Evolutionary conservation across 2,888 invertebrate species (phyloP), one percentile per base, ranked within the genome.

Genomic region (Chloromyia formosa): DNA sequence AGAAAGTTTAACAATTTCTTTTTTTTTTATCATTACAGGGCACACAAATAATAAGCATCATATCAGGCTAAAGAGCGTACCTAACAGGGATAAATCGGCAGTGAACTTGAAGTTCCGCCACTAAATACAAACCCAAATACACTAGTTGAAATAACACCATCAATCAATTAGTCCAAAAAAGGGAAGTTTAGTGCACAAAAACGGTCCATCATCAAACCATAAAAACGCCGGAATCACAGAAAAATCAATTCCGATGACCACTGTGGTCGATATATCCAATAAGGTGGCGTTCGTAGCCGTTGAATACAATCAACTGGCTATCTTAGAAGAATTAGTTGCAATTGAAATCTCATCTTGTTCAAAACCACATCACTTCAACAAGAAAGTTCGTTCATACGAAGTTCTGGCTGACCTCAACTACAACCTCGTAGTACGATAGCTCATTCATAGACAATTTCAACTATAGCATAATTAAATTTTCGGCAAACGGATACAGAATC

Each of bases 371-470:
- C 74, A 62, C 49, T 64, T 49, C 74, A 61, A 53, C 49, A 76
- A 76, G 74, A 80, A 81, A 78, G 81, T 79, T 75, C 82, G 84
- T 77, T 84, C 84, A 22, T 85, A 84, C 80, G 83, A 85, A 53
- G 80, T 78, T 62, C 81, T 85, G 75, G 83, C 84, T 77, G 84
- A 84, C 79, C 81, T 82, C 75, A 84, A 84, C 82, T 84, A 84
- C 81, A 77, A 75, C 75, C 76, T 74, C 75, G 77, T 49, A 27
- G 66, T 49, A 22, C 66, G 49, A 49, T 66, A 66, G 45, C 23
- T 49, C 2, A 10, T 16, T 2, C 12, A 49, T 49, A 49, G 49
- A 35, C 2, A 35, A 35, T 35, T 35, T 35, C 49, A 49, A 49
- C 49, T 5, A 49, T 49, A 49, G 49, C 3, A 58, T 58, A 58